phyloP scores from a whole-genome alignment of 2,113 vertebrate species.

The Crotalus helleri region DNA sequence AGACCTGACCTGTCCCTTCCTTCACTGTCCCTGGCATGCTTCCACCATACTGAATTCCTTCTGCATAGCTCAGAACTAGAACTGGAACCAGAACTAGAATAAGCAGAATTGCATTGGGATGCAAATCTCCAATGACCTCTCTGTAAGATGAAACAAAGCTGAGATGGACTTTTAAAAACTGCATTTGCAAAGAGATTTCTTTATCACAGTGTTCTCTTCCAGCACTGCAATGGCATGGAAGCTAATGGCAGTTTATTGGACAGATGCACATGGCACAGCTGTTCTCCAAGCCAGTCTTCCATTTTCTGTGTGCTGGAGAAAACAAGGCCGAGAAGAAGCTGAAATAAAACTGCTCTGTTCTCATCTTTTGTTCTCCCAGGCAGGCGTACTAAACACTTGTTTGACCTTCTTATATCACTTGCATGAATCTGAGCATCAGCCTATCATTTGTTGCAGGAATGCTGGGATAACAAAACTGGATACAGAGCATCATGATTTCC shows the following conservation, averaged over 20 bases:
- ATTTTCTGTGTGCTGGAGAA: background rate
- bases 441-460: background rate
- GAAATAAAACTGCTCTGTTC: background rate
- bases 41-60: background rate
- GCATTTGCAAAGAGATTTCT: background rate
- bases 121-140: background rate
- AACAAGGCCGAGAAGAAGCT: background rate
- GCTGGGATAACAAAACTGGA: background rate
- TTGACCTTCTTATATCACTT: background rate
- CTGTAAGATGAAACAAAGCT: background rate
- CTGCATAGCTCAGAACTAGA: background rate
- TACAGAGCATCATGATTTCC: background rate
- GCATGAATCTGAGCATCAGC: background rate
- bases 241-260: background rate
- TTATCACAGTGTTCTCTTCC: background rate
- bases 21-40: background rate
- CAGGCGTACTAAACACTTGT: background rate
- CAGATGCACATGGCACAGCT: background rate
- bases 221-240: background rate
- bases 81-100: background rate
- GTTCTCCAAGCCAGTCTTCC: background rate
- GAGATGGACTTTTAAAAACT: background rate
- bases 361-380: background rate
- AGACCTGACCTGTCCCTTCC: background rate
- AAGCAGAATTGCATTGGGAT: background rate